Conservation (phyloP, 2,113 vertebrate genomes). For the Myrmecophaga tridactyla region DNA sequence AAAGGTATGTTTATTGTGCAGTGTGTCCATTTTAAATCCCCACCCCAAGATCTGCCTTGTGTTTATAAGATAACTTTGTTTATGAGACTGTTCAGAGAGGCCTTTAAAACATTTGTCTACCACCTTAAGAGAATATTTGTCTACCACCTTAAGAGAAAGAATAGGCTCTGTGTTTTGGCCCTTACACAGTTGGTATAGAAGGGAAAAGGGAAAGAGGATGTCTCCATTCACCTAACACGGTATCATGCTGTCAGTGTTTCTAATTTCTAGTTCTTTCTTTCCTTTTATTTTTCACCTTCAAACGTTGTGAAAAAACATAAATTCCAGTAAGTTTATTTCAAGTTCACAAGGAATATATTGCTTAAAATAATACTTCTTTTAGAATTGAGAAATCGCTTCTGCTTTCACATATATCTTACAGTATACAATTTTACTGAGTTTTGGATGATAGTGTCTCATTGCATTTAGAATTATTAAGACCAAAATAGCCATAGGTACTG, state of each 20-base stretch:
- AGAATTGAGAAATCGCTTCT: not conserved
- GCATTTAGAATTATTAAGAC: not conserved
- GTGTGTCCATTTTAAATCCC: not conserved
- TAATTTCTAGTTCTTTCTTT: not conserved
- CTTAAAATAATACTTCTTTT: not conserved
- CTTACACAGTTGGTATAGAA: not conserved
- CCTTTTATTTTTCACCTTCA: not conserved
- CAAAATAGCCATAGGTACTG: not conserved
- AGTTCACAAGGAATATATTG: not conserved
- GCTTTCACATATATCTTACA: not conserved
- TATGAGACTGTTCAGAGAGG: not conserved
- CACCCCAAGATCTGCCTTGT: not conserved
- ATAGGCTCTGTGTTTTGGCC: not conserved
- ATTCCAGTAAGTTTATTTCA: not conserved
- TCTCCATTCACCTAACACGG: not conserved
- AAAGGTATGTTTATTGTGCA: not conserved
- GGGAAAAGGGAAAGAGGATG: not conserved
- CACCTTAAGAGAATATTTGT: not conserved
- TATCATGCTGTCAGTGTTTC: not conserved
- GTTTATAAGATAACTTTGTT: not conserved
- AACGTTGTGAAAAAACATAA: not conserved
- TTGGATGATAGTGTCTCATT: not conserved
- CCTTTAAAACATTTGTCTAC: not conserved
- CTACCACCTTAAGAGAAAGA: not conserved
- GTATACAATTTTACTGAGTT: not conserved